Conservation (phyloP, 2,113 vertebrate species). For the Isichthys henryi region DNA sequence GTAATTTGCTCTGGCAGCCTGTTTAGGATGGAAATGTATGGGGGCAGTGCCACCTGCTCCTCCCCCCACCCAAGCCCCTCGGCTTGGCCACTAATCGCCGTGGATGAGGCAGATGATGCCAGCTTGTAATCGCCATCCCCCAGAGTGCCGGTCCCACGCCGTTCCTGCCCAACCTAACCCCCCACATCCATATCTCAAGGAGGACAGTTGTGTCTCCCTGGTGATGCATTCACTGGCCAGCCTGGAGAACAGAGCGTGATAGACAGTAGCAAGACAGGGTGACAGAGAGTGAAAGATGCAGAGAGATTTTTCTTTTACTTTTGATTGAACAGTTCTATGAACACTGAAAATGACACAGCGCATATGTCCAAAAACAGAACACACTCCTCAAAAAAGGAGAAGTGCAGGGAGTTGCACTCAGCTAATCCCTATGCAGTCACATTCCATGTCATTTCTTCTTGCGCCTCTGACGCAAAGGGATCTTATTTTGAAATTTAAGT, state of each 20-base stretch:
- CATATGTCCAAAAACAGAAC: no score
- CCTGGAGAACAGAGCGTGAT: constrained; percentile 29
- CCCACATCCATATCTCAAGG: neutral
- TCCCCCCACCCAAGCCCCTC: constrained; percentile 40
- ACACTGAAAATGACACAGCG: neutral
- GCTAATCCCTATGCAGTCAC: neutral
- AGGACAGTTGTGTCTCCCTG: constrained; percentile 37
- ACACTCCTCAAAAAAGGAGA: neutral
- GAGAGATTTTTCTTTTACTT: neutral
- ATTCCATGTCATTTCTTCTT: neutral
- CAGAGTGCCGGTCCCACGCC: constrained; percentile 36
- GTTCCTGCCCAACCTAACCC: constrained; percentile 11
- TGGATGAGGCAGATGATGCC: constrained; percentile 44
- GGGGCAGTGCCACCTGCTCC: constrained; percentile 39
- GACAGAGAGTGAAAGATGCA: neutral
- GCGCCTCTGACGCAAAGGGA: neutral
- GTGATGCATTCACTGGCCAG: constrained; percentile 37
- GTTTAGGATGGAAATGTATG: constrained; percentile 40
- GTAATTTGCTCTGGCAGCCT: neutral
- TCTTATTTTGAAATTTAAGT: neutral
- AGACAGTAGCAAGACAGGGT: neutral
- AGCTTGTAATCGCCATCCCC: constrained; percentile 57
- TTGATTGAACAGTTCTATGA: constrained; percentile 11
- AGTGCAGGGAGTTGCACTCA: neutral
- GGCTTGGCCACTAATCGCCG: constrained; percentile 47